A percentile compares a stretch with the other conserved stretches of the same genome.
Evolutionary conservation across 2,113 vertebrate species (phyloP).

Genomic region (Ophthalmotilapia sp.): DNA sequence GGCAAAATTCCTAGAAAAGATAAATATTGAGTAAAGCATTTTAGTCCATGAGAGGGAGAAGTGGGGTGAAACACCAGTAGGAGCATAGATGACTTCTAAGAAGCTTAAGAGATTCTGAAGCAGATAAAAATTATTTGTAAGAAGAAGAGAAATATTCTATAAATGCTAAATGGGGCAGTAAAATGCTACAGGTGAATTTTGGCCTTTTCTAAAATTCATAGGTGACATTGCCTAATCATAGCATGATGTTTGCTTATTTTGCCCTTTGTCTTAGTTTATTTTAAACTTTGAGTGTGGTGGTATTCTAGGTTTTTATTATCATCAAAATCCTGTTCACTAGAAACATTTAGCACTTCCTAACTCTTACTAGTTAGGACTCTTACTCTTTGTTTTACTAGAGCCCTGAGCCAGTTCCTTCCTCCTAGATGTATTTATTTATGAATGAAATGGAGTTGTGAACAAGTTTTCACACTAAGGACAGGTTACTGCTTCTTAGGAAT

Average conservation of each 20-base stretch:
- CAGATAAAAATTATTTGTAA: not conserved
- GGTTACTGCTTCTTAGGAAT: not conserved
- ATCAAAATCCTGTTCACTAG: not conserved
- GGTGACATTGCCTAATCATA: not conserved
- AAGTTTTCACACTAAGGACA: not conserved
- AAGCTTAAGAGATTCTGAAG: not conserved
- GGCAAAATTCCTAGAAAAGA: not conserved
- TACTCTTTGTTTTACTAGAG: not conserved
- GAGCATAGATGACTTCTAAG: not conserved
- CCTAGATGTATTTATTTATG: not conserved
- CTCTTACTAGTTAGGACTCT: no score
- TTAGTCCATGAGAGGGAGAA: not conserved
- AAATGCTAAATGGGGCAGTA: not conserved
- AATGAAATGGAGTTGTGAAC: not conserved
- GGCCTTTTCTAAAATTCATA: not conserved
- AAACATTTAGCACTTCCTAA: not conserved
- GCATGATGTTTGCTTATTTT: not conserved
- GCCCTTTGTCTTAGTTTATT: not conserved
- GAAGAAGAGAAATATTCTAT: not conserved
- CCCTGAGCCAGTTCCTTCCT: not conserved
- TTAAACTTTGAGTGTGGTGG: not conserved
- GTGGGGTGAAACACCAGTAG: not conserved
- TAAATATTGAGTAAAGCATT: not conserved
- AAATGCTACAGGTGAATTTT: not conserved
- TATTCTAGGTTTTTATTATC: not conserved